Base-by-base conservation (phyloP, 1,140 invertebrate genomes). In the Scaptomyza montana region DNA sequence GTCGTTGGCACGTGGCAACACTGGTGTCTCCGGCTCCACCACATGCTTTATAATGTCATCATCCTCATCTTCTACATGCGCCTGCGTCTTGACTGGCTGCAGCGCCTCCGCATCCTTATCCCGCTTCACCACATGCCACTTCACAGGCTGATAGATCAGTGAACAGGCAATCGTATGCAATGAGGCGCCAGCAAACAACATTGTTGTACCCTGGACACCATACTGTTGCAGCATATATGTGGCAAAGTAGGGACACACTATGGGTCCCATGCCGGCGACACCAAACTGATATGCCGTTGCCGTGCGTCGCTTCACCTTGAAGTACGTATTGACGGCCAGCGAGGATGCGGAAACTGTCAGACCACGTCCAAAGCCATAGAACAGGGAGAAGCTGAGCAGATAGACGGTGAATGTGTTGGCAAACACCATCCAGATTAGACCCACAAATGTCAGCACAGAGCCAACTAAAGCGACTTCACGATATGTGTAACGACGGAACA, bases 1-100 rank as follows among this genome's bases (percentile, higher is more conserved):
- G 72, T 95, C 95, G 72, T 95, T 95, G 7, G 94, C 93, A 53
- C 92, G 89, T 1, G 94, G 92, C 93, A 95, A 93, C 92, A 95
- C 95, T 2, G 94, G 94, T 6, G 94, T 93, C 55, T 93, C 94
- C 3, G 94, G 93, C 67, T 94, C 94, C 4, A 93, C 93, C 8
- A 95, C 94, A 92, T 76, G 36, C 68, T 77, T 70, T 33, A 85
- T 80, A 43, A 78, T 80, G 25, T 78, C 64, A 16, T 84, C 78
- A 13, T 85, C 87, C 51, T 90, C 78, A 6, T 90, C 86, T 10
- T 89, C 87, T 2, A 55, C 41, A 3, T 53, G 59, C 1, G 68
- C 56, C 51, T 63, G 60, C 4, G 70, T 43, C n/a, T 78, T 68
- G 0, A 3, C 43, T 16, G 46, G 62, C 64, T 89, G 70, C 57